Conservation (phyloP, 2,113 vertebrate genomes). For the Anas platyrhynchos region DNA sequence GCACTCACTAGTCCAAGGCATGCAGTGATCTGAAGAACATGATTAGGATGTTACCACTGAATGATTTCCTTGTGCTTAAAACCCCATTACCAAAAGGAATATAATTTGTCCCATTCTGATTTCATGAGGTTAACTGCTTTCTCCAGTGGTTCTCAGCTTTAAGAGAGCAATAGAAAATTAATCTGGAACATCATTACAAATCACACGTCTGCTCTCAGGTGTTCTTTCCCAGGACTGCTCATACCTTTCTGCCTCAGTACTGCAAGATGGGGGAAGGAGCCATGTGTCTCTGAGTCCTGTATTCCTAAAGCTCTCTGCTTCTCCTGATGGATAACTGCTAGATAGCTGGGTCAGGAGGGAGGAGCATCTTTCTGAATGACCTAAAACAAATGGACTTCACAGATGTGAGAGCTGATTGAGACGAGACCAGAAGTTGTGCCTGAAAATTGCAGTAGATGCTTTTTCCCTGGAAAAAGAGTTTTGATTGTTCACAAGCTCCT, state of each 20-base stretch:
- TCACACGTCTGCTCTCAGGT: neutral
- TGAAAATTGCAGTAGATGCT: neutral
- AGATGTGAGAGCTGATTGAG: neutral
- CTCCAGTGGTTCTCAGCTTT: neutral
- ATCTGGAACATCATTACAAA: neutral
- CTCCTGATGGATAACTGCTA: neutral
- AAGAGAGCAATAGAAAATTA: neutral
- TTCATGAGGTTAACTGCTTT: neutral
- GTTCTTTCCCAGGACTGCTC: neutral
- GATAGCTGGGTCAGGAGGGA: neutral
- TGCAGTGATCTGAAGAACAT: neutral
- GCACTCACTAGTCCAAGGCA: neutral
- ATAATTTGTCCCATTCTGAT: neutral
- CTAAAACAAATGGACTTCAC: neutral
- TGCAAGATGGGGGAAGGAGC: neutral
- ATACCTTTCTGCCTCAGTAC: neutral
- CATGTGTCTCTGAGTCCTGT: neutral
- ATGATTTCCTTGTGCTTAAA: neutral
- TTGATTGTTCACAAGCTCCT: neutral
- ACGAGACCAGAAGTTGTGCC: neutral
- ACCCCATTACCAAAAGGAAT: neutral
- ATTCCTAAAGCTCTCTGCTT: neutral
- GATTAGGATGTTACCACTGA: neutral
- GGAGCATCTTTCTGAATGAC: neutral
- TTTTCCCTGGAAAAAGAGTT: neutral